Conservation (phyloP, 2,888 invertebrate genomes). For the Empis livida region DNA sequence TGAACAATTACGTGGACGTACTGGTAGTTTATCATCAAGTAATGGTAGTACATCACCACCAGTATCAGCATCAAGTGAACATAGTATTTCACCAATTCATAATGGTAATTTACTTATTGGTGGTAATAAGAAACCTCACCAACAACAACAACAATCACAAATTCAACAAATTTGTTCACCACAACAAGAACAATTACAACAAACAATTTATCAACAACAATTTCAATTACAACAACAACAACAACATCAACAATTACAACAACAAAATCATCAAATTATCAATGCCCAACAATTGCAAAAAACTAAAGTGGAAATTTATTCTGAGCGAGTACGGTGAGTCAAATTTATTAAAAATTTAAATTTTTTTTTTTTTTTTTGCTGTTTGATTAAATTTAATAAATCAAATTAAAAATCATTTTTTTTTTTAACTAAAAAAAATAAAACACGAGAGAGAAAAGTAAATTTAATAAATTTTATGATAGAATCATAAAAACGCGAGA, state of each 20-base stretch:
- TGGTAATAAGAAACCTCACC: constrained; percentile 8
- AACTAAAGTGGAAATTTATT: constrained; percentile 63
- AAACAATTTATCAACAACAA: neutral
- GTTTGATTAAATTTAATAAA: too few species aligned
- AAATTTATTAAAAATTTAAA: neutral
- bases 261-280: constrained; percentile 12
- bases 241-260: constrained; percentile 11
- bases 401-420: too few species aligned
- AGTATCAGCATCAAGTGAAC: constrained; percentile 58
- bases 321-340: constrained; percentile 68
- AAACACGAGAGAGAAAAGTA: too few species aligned
- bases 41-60: constrained; percentile 73
- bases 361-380: too few species aligned
- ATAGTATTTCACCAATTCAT: constrained; percentile 60
- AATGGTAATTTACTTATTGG: constrained; percentile 21
- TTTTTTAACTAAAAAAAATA: too few species aligned
- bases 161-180: constrained; percentile 12
- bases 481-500: too few species aligned
- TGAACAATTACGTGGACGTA: constrained; percentile 46
- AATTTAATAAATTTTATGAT: too few species aligned
- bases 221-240: constrained; percentile 12
- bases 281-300: constrained; percentile 45
- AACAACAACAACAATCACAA: constrained; percentile 18
- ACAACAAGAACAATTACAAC: constrained; percentile 4
- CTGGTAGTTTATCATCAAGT: constrained; percentile 65